Evolutionary conservation across 1,140 invertebrate species (phyloP), one percentile per base, ranked within the genome.

Genomic region (Drosophila murphyi): DNA sequence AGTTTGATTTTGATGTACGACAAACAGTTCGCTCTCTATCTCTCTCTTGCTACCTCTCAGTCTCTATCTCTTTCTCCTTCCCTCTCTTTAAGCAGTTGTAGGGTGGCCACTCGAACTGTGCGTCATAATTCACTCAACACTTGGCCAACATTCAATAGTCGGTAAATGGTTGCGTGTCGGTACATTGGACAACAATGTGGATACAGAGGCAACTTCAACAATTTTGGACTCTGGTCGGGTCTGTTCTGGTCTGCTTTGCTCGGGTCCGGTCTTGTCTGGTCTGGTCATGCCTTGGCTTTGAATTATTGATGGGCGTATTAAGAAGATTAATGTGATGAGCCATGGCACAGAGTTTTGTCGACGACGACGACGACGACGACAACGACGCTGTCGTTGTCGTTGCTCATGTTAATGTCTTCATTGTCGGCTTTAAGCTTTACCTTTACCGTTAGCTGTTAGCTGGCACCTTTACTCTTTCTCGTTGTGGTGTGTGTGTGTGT

Each of bases 301-400:
- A 89, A 89, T 89, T 89, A 89, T 89, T 89, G 85, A 89, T 89
- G 85, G 85, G 85, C 85, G 85, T 89, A 89, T 89, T 89, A 89
- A 81, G 86, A 89, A 89, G 85, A 89, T 89, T 89, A 89, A 89
- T 89, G 85, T 89, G 85, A 89, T 89, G 85, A 89, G 85, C 78
- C 73, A 63, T 72, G 81, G 74, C 77, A 75, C 52, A 72, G 77
- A 85, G 85, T 80, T 80, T 88, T 83, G 83, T 88, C 85, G 85
- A 79, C 76, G 67, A n/a, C 76, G 54, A n/a, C n/a, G n/a, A 47
- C 54, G 54, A 59, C 37, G 31, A 35, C 39, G 55, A 34, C 5
- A 5, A 34, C 34, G 2, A 5, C 34, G 20, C 28, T 41, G 28
- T 41, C 55, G 74, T 78, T 74, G 70, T 87, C 82, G 82, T 86